phyloP scores from a whole-genome alignment of 1,140 invertebrate genomes.

The Euura lappo region DNA sequence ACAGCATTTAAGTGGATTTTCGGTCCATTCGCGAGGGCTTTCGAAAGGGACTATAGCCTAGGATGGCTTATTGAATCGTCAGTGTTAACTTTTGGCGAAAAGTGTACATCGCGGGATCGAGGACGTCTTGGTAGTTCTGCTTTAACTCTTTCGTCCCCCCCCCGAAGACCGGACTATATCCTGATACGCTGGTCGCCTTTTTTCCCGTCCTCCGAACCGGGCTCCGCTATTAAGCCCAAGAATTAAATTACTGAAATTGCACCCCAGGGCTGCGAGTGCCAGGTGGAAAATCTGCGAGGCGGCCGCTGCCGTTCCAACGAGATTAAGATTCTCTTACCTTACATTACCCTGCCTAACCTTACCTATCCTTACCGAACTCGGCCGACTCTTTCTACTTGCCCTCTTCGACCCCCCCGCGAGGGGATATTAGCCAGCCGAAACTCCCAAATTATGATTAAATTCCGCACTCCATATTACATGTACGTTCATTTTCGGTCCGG shows the following conservation, averaged over 20 bases:
- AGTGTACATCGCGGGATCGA: background rate
- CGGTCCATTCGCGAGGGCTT: background rate
- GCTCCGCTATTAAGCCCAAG: slow-evolving; percentile 34
- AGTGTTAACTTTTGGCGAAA: background rate
- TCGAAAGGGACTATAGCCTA: no score
- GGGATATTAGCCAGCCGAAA: slow-evolving; percentile 34
- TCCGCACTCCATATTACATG: background rate
- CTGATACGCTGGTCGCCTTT: slow-evolving; percentile 24
- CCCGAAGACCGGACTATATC: background rate
- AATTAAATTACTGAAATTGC: slow-evolving; percentile 49
- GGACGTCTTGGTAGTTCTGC: background rate
- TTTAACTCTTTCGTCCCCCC: slow-evolving; percentile 1
- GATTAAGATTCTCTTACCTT: slow-evolving; percentile 48
- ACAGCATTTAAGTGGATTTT: background rate
- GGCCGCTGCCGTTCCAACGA: slow-evolving; percentile 29
- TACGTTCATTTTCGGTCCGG: background rate
- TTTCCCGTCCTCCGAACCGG: slow-evolving; percentile 14
- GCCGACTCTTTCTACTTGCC: background rate
- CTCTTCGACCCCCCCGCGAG: background rate
- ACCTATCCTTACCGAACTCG: background rate
- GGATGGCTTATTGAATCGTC: background rate
- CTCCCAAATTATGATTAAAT: slow-evolving; percentile 26
- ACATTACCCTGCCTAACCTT: slow-evolving; percentile 33
- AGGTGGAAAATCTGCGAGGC: slow-evolving; percentile 43
- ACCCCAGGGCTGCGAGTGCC: slow-evolving; percentile 33